phyloP scores from a whole-genome alignment of 2,888 invertebrate genomes.

The Aphodius granarius region DNA sequence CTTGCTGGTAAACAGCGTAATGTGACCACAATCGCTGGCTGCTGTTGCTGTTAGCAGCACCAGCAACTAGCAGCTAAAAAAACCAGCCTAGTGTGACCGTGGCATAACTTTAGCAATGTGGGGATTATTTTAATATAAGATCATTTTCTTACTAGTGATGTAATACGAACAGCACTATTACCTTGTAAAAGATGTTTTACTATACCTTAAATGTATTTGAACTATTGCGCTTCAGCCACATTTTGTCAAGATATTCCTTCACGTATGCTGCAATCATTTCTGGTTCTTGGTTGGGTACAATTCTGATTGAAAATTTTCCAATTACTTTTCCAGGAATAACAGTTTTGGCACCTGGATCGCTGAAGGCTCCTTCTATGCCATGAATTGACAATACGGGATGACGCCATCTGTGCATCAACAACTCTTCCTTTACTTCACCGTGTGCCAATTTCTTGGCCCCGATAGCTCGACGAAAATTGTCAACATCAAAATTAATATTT shows the following conservation, averaged over 20 bases:
- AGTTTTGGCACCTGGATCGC: slow-evolving; percentile 93
- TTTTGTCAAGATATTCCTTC: slow-evolving; percentile 70
- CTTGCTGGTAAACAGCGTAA: too few species aligned
- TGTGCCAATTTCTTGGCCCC: slow-evolving; percentile 69
- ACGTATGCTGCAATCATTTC: slow-evolving; percentile 78
- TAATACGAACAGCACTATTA: too few species aligned
- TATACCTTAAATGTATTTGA: slow-evolving; percentile 79
- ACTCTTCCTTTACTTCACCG: slow-evolving; percentile 71
- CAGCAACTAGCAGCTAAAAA: too few species aligned
- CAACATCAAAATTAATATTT: slow-evolving; percentile 79
- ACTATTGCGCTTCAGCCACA: slow-evolving; percentile 77
- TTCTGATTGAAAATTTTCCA: slow-evolving; percentile 94
- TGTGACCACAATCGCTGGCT: too few species aligned
- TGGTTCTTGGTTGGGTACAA: slow-evolving; percentile 90
- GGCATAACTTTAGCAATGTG: too few species aligned
- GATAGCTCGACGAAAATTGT: slow-evolving; percentile 70
- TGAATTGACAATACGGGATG: slow-evolving; percentile 69
- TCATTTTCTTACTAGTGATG: too few species aligned
- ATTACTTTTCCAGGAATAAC: slow-evolving; percentile 90
- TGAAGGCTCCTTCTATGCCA: slow-evolving; percentile 85
- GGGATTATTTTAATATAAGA: too few species aligned
- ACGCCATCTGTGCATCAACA: slow-evolving; percentile 74
- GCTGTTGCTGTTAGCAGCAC: too few species aligned
- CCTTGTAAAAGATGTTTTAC: too few species aligned
- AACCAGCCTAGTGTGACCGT: too few species aligned